A percentile compares a stretch with the other conserved stretches of the same genome.
Evolutionary conservation across 2,113 vertebrate species (phyloP).

Genomic region (Mus spicilegus): DNA sequence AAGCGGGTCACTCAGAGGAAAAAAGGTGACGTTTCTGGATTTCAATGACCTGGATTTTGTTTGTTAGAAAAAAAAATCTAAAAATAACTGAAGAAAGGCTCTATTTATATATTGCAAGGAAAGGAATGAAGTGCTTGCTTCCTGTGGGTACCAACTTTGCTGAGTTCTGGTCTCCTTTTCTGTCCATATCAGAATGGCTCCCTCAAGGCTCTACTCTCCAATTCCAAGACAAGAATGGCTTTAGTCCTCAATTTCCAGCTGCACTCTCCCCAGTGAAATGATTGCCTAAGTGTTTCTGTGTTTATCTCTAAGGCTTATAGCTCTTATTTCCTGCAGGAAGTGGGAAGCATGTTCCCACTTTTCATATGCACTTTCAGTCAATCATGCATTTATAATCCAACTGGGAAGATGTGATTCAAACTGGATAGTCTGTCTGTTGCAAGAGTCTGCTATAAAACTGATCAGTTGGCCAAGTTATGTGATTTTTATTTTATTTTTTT

Average conservation of each 20-base stretch:
- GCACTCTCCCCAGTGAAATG: neutral
- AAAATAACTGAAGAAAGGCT: neutral
- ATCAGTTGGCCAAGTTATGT: slow-evolving; percentile 74
- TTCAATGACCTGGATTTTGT: slow-evolving; percentile 7
- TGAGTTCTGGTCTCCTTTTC: neutral
- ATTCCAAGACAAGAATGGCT: neutral
- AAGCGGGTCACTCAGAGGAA: neutral
- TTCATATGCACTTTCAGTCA: slow-evolving; percentile 76
- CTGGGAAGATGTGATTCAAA: slow-evolving; percentile 74
- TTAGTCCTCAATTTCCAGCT: neutral
- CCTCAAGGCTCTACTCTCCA: neutral
- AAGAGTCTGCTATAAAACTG: slow-evolving; percentile 68
- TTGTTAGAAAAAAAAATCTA: neutral
- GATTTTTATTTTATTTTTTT: slow-evolving; percentile 21
- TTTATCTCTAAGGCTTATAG: slow-evolving; percentile 15
- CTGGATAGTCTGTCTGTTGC: slow-evolving; percentile 61
- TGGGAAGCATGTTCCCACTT: neutral
- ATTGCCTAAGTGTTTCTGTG: slow-evolving; percentile 30
- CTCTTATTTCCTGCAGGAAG: slow-evolving; percentile 52
- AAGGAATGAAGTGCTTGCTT: neutral
- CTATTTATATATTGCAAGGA: neutral
- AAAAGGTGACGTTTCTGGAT: neutral
- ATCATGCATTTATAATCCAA: slow-evolving; percentile 71
- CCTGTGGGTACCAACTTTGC: neutral
- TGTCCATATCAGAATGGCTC: slow-evolving; percentile 22